Evolutionary conservation across 2,888 invertebrate species (phyloP).

Genomic region (Escarpia spicata): DNA sequence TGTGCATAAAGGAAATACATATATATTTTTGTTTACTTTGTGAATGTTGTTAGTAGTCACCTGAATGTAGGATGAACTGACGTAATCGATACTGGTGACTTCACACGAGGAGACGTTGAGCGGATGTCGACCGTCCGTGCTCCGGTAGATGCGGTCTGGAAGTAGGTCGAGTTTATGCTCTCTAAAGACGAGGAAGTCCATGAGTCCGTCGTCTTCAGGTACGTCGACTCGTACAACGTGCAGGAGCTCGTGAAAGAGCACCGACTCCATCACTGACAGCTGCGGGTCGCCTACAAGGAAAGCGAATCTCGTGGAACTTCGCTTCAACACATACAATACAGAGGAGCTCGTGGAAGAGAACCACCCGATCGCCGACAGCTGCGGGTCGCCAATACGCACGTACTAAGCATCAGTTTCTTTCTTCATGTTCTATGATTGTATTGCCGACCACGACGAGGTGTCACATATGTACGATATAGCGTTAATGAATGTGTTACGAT

Average conservation of each 20-base stretch:
- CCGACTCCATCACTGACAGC: slow-evolving; percentile 45
- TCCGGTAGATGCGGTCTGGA: slow-evolving; percentile 44
- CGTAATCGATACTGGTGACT: neutral
- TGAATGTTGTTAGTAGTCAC: neutral
- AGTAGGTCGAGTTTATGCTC: slow-evolving; percentile 38
- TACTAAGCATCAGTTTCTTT: too few species aligned
- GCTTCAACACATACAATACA: neutral
- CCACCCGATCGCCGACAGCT: too few species aligned
- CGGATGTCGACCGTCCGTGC: slow-evolving; percentile 31
- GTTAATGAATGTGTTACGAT: too few species aligned
- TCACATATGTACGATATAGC: too few species aligned
- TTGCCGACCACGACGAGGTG: too few species aligned
- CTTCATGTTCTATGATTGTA: too few species aligned
- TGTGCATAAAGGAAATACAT: neutral
- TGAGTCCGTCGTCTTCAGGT: slow-evolving; percentile 38
- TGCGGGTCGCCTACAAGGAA: slow-evolving; percentile 40
- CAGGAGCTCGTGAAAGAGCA: slow-evolving; percentile 45
- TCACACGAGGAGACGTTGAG: slow-evolving; percentile 30
- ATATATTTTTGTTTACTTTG: too few species aligned
- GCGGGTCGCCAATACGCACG: too few species aligned
- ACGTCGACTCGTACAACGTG: slow-evolving; percentile 43
- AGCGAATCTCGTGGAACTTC: neutral
- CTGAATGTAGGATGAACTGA: neutral
- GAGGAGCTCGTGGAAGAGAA: too few species aligned
- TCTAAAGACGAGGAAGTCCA: slow-evolving; percentile 47